Conservation (phyloP, 1,140 invertebrate genomes). For the Campoletis sonorensis region DNA sequence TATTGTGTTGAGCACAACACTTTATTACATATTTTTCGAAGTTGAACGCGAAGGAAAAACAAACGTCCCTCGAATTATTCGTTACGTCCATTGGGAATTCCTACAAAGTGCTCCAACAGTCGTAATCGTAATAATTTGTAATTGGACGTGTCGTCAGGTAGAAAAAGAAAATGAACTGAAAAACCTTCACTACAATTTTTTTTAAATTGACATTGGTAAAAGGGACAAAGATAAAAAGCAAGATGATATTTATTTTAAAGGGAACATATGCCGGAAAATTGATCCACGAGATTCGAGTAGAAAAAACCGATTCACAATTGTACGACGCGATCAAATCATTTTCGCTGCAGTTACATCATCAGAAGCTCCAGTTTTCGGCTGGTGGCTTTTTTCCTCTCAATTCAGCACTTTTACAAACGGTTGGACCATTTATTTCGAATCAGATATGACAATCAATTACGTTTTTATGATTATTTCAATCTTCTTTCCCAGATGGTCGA, state of each 20-base stretch:
- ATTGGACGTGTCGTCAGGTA: conserved; percentile 47
- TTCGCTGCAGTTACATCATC: conserved; percentile 46
- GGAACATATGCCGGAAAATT: conserved; percentile 37
- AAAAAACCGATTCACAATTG: conserved; percentile 28
- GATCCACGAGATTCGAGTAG: conserved; percentile 47
- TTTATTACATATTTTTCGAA: conserved; percentile 47
- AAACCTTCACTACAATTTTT: not conserved
- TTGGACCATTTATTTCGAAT: not conserved
- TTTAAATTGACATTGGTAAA: not conserved
- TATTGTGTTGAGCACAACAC: conserved; percentile 39
- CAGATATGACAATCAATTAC: not conserved
- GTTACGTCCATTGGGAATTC: conserved; percentile 46
- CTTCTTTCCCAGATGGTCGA: conserved; percentile 35
- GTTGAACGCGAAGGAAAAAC: conserved; percentile 23
- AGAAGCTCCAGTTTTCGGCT: conserved; percentile 45
- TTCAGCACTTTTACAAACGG: conserved; percentile 46
- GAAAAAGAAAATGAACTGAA: not conserved
- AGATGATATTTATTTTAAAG: not conserved
- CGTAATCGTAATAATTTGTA: conserved; percentile 37
- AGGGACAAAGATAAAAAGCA: not conserved
- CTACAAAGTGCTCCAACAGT: conserved; percentile 39
- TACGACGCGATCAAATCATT: conserved; percentile 44
- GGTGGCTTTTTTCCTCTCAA: conserved; percentile 43
- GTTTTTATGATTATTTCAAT: not conserved
- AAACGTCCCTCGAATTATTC: conserved; percentile 6